Conservation (phyloP, 2,888 invertebrate genomes). For the Dione juno region DNA sequence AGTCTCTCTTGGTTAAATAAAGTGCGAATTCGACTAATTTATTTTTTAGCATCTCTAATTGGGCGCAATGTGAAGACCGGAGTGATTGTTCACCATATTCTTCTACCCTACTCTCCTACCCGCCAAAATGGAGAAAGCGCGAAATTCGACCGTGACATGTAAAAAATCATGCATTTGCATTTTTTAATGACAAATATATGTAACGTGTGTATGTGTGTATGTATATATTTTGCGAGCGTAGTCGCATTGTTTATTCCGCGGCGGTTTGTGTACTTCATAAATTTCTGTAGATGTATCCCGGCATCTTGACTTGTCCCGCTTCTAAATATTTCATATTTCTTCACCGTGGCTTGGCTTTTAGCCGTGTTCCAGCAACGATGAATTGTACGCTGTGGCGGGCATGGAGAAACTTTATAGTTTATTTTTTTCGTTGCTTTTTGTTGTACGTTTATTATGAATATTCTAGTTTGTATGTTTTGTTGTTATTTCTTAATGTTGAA, state of each 20-base stretch:
- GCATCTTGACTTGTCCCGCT: constrained; percentile 29
- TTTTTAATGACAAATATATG: neutral
- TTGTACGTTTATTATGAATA: neutral
- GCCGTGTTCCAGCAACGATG: neutral
- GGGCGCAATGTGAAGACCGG: too few species aligned
- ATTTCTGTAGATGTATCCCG: constrained; percentile 21
- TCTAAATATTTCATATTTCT: constrained; percentile 34
- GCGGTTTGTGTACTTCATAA: constrained; percentile 26
- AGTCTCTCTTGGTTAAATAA: too few species aligned
- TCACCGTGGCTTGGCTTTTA: constrained; percentile 2
- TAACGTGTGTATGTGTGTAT: neutral
- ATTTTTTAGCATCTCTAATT: too few species aligned
- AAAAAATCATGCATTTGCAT: too few species aligned
- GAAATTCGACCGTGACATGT: too few species aligned
- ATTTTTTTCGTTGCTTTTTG: neutral
- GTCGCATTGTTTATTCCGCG: constrained; percentile 23
- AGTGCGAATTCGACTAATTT: too few species aligned
- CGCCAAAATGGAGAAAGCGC: too few species aligned
- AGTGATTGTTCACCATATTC: too few species aligned
- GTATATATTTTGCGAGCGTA: neutral
- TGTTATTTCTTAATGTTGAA: too few species aligned
- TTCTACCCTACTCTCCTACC: too few species aligned
- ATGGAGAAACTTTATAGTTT: neutral
- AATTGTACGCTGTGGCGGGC: neutral
- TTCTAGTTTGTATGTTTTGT: neutral